Evolutionary conservation across 2,888 invertebrate genomes (phyloP).

Genomic region (Venusia cambrica): DNA sequence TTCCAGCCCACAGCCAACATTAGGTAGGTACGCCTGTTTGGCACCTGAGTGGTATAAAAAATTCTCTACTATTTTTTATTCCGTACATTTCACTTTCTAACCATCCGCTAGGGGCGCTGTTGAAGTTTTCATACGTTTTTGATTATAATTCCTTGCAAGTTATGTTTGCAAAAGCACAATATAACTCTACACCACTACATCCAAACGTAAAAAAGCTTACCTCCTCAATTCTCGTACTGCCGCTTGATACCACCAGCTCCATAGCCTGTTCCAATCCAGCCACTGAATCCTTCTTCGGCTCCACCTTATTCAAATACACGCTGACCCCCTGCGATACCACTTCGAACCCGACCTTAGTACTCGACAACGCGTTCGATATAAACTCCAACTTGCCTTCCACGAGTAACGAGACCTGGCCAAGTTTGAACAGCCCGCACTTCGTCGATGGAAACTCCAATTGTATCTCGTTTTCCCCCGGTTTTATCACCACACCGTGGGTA

Average conservation of each 20-base stretch:
- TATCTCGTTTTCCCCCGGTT: slow-evolving; percentile 85
- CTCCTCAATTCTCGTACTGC: slow-evolving; percentile 87
- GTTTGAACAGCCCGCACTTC: slow-evolving; percentile 85
- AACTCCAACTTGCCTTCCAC: slow-evolving; percentile 86
- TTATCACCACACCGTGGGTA: slow-evolving; percentile 70
- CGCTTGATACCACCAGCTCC: slow-evolving; percentile 87
- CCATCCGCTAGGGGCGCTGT: too few relatives aligned
- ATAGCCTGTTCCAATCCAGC: slow-evolving; percentile 91
- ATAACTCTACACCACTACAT: too few relatives aligned
- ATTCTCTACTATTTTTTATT: too few relatives aligned
- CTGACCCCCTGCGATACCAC: slow-evolving; percentile 77
- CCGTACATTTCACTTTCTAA: too few relatives aligned
- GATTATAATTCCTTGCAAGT: too few relatives aligned
- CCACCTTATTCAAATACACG: slow-evolving; percentile 73
- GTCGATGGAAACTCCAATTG: slow-evolving; percentile 82
- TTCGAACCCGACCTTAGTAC: slow-evolving; percentile 77
- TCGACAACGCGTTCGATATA: slow-evolving; percentile 83
- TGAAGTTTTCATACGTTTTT: too few relatives aligned
- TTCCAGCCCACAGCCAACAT: too few relatives aligned
- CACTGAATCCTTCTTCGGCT: slow-evolving; percentile 85
- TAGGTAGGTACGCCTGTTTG: too few relatives aligned
- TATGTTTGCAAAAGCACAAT: too few relatives aligned
- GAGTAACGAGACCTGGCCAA: slow-evolving; percentile 85
- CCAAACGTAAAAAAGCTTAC: too few relatives aligned
- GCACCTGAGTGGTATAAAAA: too few relatives aligned